These are phyloP conservation scores for Armadillidium nasatum DNA, from an alignment of 1,140 invertebrate species.

Conservation along the genomic window DNA sequence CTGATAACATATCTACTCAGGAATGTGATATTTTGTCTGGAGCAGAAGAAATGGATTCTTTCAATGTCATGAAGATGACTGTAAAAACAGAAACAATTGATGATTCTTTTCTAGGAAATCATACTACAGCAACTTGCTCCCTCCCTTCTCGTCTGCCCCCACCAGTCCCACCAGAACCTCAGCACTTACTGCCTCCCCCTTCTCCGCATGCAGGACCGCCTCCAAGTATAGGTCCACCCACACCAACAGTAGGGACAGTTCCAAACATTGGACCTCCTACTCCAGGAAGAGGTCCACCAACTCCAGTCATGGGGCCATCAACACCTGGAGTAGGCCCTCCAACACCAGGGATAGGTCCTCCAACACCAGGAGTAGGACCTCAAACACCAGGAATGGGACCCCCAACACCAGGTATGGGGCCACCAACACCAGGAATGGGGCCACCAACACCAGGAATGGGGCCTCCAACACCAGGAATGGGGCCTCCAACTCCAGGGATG, in stretches of 20 bases:
- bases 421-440: slow-evolving; percentile 7
- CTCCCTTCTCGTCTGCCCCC: slow-evolving; percentile 3
- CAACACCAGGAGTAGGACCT: not conserved
- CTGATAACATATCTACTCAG: slow-evolving; percentile 3
- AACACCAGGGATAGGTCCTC: not conserved
- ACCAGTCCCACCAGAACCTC: not conserved
- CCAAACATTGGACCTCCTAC: not conserved
- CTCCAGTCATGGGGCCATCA: not conserved
- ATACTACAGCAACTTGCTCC: not conserved
- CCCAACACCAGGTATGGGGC: not conserved
- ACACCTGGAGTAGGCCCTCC: not conserved
- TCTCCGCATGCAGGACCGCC: not conserved
- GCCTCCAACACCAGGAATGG: not conserved
- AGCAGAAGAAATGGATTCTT: not conserved
- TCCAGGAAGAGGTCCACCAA: slow-evolving; percentile 7
- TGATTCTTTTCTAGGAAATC: slow-evolving; percentile 2
- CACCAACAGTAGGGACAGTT: not conserved
- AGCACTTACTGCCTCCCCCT: not conserved
- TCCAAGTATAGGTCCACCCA: not conserved
- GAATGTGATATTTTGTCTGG: slow-evolving; percentile 1
- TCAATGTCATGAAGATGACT: not conserved
- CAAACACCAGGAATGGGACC: not conserved
- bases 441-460: not conserved
- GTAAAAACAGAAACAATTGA: not conserved
- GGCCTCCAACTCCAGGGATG: not conserved